Evolutionary conservation across 2,888 invertebrate species (phyloP).

Genomic region (Metalampra italica): DNA sequence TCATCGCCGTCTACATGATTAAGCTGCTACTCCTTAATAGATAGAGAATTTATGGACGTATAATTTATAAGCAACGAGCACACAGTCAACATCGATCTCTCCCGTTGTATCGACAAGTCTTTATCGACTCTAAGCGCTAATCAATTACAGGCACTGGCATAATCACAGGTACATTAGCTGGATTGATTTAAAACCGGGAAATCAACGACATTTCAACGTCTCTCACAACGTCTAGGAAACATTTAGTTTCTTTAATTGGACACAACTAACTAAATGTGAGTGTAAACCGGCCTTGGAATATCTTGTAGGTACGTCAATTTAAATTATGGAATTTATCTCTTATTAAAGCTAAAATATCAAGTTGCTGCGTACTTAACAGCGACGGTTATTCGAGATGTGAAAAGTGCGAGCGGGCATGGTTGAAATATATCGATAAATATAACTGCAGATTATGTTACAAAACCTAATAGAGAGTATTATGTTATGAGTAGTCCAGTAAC

Average conservation of each 20-base stretch:
- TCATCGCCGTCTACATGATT: neutral
- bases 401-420: constrained; percentile 3
- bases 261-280: constrained; percentile 18
- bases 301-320: constrained; percentile 8
- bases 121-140: constrained; percentile 26
- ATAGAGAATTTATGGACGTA: constrained; percentile 2
- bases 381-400: constrained; percentile 26
- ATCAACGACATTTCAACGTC: constrained; percentile 35
- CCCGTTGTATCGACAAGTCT: constrained; percentile 2
- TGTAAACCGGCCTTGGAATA: constrained; percentile 12
- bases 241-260: constrained; percentile 35
- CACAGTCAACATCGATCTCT: constrained; percentile 8
- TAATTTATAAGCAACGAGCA: constrained; percentile 4
- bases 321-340: constrained; percentile 11
- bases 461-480: neutral
- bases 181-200: constrained; percentile 53
- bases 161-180: constrained; percentile 35
- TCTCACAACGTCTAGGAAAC: constrained; percentile 43
- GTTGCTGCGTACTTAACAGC: constrained; percentile 26
- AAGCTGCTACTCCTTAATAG: constrained; percentile 2
- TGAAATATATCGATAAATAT: neutral
- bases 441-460: neutral
- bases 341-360: constrained; percentile 24
- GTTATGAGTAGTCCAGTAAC: too few relatives aligned
- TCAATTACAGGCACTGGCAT: constrained; percentile 36